Base-by-base conservation (phyloP, 2,797 vertebrate genomes). In the Thaleichthys pacificus region DNA sequence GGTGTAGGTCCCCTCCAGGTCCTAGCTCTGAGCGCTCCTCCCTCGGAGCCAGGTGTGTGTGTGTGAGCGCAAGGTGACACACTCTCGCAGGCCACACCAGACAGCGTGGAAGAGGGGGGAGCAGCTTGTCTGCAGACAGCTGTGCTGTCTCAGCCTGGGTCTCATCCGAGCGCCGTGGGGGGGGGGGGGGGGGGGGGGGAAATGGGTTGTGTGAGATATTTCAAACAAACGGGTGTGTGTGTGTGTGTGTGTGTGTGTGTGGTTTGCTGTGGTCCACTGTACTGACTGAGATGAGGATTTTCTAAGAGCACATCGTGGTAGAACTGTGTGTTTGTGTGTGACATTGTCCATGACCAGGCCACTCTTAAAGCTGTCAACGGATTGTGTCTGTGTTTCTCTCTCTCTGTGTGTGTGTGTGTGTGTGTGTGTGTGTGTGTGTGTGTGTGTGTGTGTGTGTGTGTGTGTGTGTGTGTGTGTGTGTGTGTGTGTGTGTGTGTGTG, bases 261-360 rank as follows among this genome's bases (percentile, higher is more conserved):
- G 19, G 19, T 58, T 15, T 58, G 58, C 38, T 24, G 22, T 68
- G 6, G 38, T 56, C 51, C 51, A 35, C 22, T 65, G 63, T 42
- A 32, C 19, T 66, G n/a, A 32, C 19, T 66, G n/a, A 66, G 47
- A 64, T 21, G 30, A 35, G 35, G 4, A 49, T 66, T 66, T 66
- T 15, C 26, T 28, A 54, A 54, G 22, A 51, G 24, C 22, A 49
- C 24, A 26, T 35, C 32, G 32, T 35, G 5, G 32, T 35, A 35
- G 32, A 35, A 35, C 7, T 12, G 42, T 66, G 65, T 66, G 47
- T 42, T 26, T 15, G 65, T 66, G 65, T 49, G 15, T 66, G 65
- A 81, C 69, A 54, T 62, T 65, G 72, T 79, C 69, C 77, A 81
- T 82, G 70, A 69, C 66, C 73, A 22, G n/a, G 57, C 15, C 26